Evolutionary conservation across 1,140 invertebrate genomes (phyloP).

Genomic region (Hylaeus anthracinus): DNA sequence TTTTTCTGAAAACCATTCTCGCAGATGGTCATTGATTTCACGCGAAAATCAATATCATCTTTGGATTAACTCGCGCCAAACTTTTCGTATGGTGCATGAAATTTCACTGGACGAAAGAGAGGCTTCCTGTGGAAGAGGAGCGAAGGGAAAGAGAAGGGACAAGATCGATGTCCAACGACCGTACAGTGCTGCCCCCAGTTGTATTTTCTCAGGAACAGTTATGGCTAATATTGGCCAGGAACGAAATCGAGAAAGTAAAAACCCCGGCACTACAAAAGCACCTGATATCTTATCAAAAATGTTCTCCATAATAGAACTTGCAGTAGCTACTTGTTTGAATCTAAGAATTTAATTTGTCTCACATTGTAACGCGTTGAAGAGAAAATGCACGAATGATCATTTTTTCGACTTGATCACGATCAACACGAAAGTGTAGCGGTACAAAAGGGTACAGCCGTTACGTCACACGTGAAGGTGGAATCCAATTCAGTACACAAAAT

Average conservation of each 20-base stretch:
- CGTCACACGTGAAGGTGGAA: constrained; percentile 10
- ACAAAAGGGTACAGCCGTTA: constrained; percentile 27
- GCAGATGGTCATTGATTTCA: constrained; percentile 65
- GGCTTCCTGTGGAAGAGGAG: constrained; percentile 31
- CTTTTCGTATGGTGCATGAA: constrained; percentile 64
- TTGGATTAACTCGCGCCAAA: constrained; percentile 59
- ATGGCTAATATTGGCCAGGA: constrained; percentile 46
- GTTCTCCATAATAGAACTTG: not conserved
- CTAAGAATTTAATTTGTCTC: not conserved
- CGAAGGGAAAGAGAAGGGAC: constrained; percentile 35
- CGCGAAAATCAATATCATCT: constrained; percentile 62
- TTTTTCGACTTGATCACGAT: not conserved
- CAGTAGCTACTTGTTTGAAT: not conserved
- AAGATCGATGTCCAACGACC: constrained; percentile 73
- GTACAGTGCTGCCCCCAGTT: constrained; percentile 71
- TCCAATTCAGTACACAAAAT: not conserved
- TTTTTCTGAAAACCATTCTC: not conserved
- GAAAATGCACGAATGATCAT: not conserved
- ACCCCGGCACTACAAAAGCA: not conserved
- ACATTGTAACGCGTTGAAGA: not conserved
- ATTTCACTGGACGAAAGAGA: constrained; percentile 18
- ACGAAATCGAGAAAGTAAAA: not conserved
- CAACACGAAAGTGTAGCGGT: not conserved
- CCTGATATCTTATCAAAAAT: not conserved
- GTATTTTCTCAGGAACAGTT: constrained; percentile 47